Evolutionary conservation across 2,888 invertebrate genomes (phyloP), one percentile per base, ranked within the genome.

Genomic region (Ditylenchus weischeri): DNA sequence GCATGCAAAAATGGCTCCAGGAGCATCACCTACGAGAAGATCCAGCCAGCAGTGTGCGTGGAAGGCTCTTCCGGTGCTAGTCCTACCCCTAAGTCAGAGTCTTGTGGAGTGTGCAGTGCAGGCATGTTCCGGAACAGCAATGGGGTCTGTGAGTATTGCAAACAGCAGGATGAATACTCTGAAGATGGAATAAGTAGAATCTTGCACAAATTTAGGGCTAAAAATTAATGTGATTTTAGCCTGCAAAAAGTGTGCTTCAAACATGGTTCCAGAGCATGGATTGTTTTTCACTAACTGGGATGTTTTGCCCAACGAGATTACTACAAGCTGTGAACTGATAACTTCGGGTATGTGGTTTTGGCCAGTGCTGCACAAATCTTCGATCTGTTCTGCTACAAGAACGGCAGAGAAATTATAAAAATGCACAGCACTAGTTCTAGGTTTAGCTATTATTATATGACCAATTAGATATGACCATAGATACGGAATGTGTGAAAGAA

Each of bases 91-190:
- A 29, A 49, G 36, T 19, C 43, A 18, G 65, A 67, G 78, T 79
- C 62, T 66, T 87, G 87, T 76, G 85, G 86, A 1, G 85, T 86
- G 2, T 88, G 88, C 77, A 87, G 87, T 76, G 86, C 86, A 15
- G 88, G 88, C 67, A 87, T 86, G 85, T 51, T 59, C 54, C 57
- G 70, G 36, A 54, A 63, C 57, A 51, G 29, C 36, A 62, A n/a
- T 38, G 82, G 84, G 57, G 77, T 78, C 10, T 88, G 88, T 75
- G 80, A 82, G 64, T 86, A 86, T 75, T 88, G 88, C 76, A 80
- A 83, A 6, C 75, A 79, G 10, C 84, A 21, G 10, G 54, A 85
- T 65, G 79, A 84, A 43, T 85, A 78, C 78, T 86, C 84, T 50
- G 85, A 84, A 73, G 85, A 85, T 75, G 86, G 84, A 65, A 83